Evolutionary conservation across 2,113 vertebrate species (phyloP).

Genomic region (Emydura subglobosa): DNA sequence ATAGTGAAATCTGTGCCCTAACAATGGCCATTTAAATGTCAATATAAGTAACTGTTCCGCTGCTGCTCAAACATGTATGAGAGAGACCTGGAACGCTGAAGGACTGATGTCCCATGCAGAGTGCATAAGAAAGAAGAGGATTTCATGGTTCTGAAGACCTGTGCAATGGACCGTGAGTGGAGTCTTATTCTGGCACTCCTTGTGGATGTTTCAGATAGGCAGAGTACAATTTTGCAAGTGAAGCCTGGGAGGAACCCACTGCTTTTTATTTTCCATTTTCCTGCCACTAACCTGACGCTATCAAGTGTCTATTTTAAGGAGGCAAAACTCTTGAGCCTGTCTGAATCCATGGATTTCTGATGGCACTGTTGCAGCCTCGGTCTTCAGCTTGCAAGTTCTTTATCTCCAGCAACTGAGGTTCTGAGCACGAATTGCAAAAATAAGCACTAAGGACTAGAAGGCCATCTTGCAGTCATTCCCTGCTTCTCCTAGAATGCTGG

Average conservation of each 20-base stretch:
- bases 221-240: accelerated
- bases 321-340: neutral
- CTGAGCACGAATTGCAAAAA: neutral
- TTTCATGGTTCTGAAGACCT: accelerated
- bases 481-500: neutral
- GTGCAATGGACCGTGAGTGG: accelerated
- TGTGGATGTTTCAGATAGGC: neutral
- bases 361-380: neutral
- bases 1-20: neutral
- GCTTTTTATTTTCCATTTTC: neutral
- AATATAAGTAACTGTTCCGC: neutral
- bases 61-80: neutral
- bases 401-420: neutral
- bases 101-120: neutral
- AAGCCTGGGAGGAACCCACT: neutral
- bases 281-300: neutral
- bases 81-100: neutral
- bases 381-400: slow-evolving; percentile 1
- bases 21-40: neutral
- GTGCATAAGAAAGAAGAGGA: neutral
- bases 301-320: slow-evolving; percentile 3
- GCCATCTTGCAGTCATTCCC: neutral
- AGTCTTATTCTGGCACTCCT: accelerated
- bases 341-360: slow-evolving; percentile 36
- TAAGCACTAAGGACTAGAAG: neutral